phyloP scores from a whole-genome alignment of 2,888 invertebrate genomes.

The Pachycephus smyrnensis region DNA sequence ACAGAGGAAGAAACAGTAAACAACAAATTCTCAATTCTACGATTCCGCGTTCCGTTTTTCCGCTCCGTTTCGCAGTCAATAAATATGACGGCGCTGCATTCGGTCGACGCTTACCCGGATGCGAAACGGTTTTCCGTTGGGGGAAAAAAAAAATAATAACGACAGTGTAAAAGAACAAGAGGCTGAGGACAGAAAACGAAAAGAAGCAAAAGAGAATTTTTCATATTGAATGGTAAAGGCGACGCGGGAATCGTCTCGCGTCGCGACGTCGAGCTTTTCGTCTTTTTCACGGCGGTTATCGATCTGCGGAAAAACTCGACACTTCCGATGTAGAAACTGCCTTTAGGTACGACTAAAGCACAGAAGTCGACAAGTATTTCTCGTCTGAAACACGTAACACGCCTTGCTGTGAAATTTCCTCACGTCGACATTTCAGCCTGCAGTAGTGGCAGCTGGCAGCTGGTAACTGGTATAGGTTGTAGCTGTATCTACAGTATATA shows the following conservation, averaged over 20 bases:
- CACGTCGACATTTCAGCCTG: background rate
- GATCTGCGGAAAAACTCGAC: background rate
- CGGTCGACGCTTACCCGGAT: background rate
- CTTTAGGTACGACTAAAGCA: background rate
- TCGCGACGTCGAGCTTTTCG: background rate
- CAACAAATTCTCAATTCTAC: conserved; percentile 34
- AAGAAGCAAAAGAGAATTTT: conserved; percentile 1
- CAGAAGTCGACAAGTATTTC: background rate
- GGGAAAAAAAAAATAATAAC: background rate
- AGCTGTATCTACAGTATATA: background rate
- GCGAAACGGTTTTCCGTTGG: background rate
- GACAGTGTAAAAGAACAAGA: conserved; percentile 38
- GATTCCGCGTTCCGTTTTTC: conserved; percentile 35
- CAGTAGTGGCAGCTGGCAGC: background rate
- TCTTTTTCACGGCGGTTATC: background rate
- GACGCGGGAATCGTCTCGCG: background rate
- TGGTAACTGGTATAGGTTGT: background rate
- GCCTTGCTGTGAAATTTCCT: background rate
- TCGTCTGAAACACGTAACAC: background rate
- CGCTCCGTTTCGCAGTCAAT: conserved; percentile 39
- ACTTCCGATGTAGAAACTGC: background rate
- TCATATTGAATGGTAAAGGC: background rate
- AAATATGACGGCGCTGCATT: conserved; percentile 30
- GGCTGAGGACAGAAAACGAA: background rate
- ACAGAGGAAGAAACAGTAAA: conserved; percentile 29